Evolutionary conservation across 2,888 invertebrate genomes (phyloP), one percentile per base, ranked within the genome.

Genomic region (Tachina lurida): DNA sequence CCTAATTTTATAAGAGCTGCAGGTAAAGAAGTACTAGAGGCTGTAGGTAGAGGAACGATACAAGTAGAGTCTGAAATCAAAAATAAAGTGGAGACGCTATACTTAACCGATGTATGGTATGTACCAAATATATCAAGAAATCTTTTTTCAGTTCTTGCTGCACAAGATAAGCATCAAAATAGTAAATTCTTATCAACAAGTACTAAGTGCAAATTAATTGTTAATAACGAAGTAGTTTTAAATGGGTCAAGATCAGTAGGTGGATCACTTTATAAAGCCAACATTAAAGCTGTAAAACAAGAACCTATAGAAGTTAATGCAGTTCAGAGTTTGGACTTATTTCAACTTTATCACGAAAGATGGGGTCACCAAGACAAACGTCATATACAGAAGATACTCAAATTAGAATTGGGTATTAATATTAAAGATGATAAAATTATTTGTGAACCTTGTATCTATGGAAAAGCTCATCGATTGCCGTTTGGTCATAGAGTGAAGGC

Each of bases 11-110:
- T 76, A 47, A 60, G 73, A 71, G 76, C 73, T 31, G 81, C 88
- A 75, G 85, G 87, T 68, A 87, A 88, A 67, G 88, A 87, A 81
- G 56, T 60, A 31, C 74, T 88, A 78, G 17, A 45, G 62, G 87
- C 84, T 45, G 15, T 87, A 15, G 85, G 86, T 22, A 22, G 3
- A 22, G 22, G 22, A 22, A 22, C 22, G 22, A 22, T 22, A 22
- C 22, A 22, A 22, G 22, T 22, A 22, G 22, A 22, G 22, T 22
- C 22, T 22, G 22, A 22, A 22, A 3, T 22, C 22, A 22, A 22
- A 22, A 22, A 22, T 22, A 22, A 22, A 22, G 22, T 22, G 22
- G 22, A 22, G 22, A 22, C 22, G 22, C 22, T 22, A 22, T 22
- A 22, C 3, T 22, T 22, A 22, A 22, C 22, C 22, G 22, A 22